Base-by-base conservation (phyloP, 2,113 vertebrate species). In the Platichthys stellatus region DNA sequence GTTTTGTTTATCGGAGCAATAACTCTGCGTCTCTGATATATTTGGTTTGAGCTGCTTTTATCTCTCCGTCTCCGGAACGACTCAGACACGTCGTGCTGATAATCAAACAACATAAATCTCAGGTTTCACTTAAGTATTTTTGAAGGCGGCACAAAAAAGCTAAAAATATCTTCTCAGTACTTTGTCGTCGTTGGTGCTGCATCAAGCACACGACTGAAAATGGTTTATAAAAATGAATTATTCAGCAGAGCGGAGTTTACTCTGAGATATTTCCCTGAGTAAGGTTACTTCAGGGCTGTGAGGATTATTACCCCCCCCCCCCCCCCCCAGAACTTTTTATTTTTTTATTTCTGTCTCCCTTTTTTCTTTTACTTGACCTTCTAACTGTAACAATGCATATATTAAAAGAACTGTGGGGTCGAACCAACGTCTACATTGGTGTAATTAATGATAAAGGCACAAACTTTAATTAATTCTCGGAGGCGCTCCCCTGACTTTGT, bases 391-490 rank as follows among this genome's bases (percentile, higher is more conserved):
- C 59, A 53, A 53, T 20, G 23, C 59, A 56, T 23, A 8, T 58
- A 49, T 49, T 51, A 38, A 74, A 43, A 65, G 2, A 31, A 60
- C 28, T 53, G 35, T 47, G 20, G 71, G 63, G 45, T 31, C 54
- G 61, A 76, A 54, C 58, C 15, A 20, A 24, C n/a, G 26, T 43
- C 31, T 43, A 9, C 38, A 21, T 58, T 63, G n/a, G 47, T 70
- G 70, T 74, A 80, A 80, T 74, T 60, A 54, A 60, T 26, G 21
- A 71, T 21, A 28, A 69, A 14, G 21, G 28, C 53, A 11, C 49
- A 62, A 28, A 31, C 45, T 63, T 54, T 35, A 56, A 74, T 59
- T 63, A 13, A 66, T 62, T 76, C 31, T 53, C 2, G 9, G 18
- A n/a, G 21, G 21, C 49, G 21, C 35, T 5, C 28, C 4, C 28